Conservation (phyloP, 2,797 vertebrate species). For the Mus spretus region DNA sequence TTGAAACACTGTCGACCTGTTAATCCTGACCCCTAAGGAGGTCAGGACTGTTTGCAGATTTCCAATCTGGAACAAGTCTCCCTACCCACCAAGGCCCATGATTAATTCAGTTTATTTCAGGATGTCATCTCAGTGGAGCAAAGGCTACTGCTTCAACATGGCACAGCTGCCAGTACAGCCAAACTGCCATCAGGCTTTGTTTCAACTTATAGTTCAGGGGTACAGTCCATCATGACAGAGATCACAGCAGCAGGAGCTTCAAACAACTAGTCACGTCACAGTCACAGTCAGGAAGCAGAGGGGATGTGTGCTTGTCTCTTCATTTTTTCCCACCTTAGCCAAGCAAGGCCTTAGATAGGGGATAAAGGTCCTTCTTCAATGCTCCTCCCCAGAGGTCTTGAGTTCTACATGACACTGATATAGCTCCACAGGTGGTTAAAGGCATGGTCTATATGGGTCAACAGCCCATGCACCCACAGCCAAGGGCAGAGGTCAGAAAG, state of each 20-base stretch:
- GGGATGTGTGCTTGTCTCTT: neutral
- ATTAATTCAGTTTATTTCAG: slow-evolving; percentile 58
- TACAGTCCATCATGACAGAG: neutral
- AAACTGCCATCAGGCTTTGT: slow-evolving; percentile 2
- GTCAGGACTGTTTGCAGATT: neutral
- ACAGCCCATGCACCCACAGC: neutral
- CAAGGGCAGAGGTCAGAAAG: neutral
- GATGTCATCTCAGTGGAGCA: slow-evolving; percentile 20
- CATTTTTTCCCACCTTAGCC: neutral
- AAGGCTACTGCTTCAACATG: slow-evolving; percentile 12
- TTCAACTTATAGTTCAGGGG: neutral
- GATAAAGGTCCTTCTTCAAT: neutral
- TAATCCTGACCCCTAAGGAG: slow-evolving; percentile 27
- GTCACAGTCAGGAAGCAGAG: neutral
- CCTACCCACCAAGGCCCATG: neutral
- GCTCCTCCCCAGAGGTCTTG: neutral
- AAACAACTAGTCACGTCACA: neutral
- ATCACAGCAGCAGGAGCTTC: neutral
- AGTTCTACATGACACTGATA: neutral
- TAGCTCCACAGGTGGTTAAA: neutral
- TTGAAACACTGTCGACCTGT: slow-evolving; percentile 18
- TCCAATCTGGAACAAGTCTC: neutral
- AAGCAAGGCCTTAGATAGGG: neutral
- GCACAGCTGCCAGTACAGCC: slow-evolving; percentile 23
- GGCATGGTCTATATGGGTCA: neutral